A percentile compares a stretch with the other conserved stretches of the same genome.
These are phyloP conservation scores for Mohoua ochrocephala DNA, from an alignment of 2,113 vertebrate species.

Conservation along the genomic window DNA sequence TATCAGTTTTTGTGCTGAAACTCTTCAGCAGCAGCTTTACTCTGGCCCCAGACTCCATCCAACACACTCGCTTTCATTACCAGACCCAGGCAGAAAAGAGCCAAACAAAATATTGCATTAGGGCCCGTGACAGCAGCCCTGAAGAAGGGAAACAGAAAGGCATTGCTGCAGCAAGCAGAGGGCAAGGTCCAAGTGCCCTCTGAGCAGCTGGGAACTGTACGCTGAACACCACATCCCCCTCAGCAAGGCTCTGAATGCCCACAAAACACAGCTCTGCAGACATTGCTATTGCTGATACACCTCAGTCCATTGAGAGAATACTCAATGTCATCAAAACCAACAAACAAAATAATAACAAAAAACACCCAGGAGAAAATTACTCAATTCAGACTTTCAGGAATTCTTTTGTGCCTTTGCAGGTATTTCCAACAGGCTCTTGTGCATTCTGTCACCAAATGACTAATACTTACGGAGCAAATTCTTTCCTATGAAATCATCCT, in stretches of 20 bases:
- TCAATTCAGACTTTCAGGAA: background rate
- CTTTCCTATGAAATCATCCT: background rate
- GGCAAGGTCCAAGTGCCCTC: background rate
- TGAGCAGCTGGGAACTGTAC: background rate
- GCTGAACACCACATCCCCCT: background rate
- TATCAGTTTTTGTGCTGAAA: background rate
- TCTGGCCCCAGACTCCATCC: background rate
- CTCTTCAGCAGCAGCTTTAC: background rate
- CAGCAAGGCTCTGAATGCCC: background rate
- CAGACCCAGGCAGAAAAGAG: background rate
- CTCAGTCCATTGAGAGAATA: background rate
- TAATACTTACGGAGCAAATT: background rate
- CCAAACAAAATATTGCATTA: background rate
- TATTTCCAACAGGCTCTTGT: background rate
- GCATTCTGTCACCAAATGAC: background rate
- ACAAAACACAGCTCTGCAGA: background rate
- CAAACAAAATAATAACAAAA: background rate
- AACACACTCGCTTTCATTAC: fast-evolving
- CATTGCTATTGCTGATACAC: fast-evolving
- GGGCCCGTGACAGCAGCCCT: fast-evolving
- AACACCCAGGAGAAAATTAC: background rate
- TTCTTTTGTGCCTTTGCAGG: background rate
- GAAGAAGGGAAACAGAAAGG: background rate
- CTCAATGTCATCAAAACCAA: background rate
- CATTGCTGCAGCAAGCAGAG: background rate